Base-by-base conservation (phyloP, 2,797 vertebrate genomes). In the Geotrypetes seraphini region DNA sequence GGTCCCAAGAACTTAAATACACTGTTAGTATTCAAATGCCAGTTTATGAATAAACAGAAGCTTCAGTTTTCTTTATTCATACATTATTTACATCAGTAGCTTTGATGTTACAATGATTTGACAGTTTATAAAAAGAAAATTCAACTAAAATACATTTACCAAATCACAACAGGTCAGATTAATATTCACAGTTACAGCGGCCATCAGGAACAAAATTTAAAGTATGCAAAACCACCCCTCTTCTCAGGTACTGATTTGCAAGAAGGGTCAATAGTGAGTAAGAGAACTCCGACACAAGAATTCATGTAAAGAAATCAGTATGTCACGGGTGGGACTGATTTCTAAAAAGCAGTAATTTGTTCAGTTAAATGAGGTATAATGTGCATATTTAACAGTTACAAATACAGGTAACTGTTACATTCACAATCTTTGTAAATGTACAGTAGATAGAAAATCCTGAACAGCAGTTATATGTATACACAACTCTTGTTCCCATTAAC, bases 11-110 rank as follows among this genome's bases (percentile, higher is more conserved):
- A n/a, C n/a, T n/a, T n/a, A n/a, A n/a, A n/a, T n/a, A n/a, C n/a
- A n/a, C n/a, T n/a, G n/a, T n/a, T n/a, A n/a, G n/a, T 19, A 8
- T 53, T 64, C 66, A 58, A 55, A 39, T 34, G 43, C 48, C 43
- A 51, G 55, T 50, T 66, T 54, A 48, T 38, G 60, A 66, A 69
- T 66, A 50, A 69, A 70, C 51, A 70, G 55, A 69, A 84, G 74
- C 75, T 82, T 85, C 72, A 82, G 76, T 62, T 69, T 73, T 77
- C 86, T 91, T 91, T 85, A 88, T 90, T 74, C 70, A 66, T 85
- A 87, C 85, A 87, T 56, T 91, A 89, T 92, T 79, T 90, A 92
- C 89, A 94, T 82, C 86, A 86, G 78, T 81, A 83, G 81, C 83
- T 84, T 73, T 78, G 86, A 78, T 77, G 81, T 83, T 86, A 85